Evolutionary conservation across 2,113 vertebrate genomes (phyloP).

Genomic region (rabbit (Oryctolagus cuniculus)): DNA sequence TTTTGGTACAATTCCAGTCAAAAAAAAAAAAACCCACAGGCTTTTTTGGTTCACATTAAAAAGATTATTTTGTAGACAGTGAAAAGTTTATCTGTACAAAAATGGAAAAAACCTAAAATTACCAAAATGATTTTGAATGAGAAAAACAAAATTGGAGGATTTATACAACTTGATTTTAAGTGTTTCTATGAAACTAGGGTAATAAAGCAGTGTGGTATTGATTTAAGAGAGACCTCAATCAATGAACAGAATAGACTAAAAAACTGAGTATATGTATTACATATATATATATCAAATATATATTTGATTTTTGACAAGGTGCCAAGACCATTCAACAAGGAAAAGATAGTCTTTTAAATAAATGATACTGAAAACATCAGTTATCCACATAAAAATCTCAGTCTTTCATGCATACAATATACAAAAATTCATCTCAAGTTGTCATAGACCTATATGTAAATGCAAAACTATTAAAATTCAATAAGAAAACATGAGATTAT

Average conservation of each 20-base stretch:
- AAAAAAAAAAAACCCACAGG: neutral
- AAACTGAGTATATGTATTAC: too few relatives aligned
- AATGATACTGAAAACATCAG: neutral
- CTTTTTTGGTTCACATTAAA: neutral
- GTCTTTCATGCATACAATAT: neutral
- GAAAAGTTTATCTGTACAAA: neutral
- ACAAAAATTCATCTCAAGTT: constrained; percentile 19
- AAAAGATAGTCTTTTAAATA: neutral
- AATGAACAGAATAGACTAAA: neutral
- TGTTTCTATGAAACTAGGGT: neutral
- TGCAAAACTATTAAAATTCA: constrained; percentile 18
- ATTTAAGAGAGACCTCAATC: neutral
- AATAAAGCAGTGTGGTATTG: neutral
- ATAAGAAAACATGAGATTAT: constrained; percentile 1
- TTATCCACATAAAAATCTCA: neutral
- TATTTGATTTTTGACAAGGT: neutral
- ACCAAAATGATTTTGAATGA: neutral
- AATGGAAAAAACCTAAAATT: neutral
- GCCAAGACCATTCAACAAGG: neutral
- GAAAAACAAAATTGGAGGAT: neutral
- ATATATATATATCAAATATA: neutral
- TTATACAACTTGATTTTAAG: neutral
- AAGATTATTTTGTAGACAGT: neutral
- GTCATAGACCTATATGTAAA: neutral
- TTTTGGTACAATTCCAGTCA: constrained; percentile 4